These are phyloP conservation scores for Eupeodes corollae DNA, from an alignment of 1,140 invertebrate genomes.

Conservation along the genomic window DNA sequence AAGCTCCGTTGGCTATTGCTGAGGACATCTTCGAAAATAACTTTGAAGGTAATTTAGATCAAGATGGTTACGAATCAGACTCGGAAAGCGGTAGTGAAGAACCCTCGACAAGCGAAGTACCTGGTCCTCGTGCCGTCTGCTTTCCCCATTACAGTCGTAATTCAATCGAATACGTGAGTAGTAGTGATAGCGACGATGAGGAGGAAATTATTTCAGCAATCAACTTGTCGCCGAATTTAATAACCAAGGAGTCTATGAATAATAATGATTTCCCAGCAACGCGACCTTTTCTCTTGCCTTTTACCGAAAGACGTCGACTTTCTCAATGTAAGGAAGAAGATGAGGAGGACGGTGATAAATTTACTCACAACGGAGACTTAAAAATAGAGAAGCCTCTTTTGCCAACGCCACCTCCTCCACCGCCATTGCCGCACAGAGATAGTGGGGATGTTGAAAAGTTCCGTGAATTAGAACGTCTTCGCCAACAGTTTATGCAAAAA, in stretches of 20 bases:
- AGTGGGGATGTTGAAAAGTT: slow-evolving; percentile 27
- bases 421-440: slow-evolving; percentile 25
- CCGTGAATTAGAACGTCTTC: slow-evolving; percentile 26
- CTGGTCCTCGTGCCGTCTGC: neutral
- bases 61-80: slow-evolving; percentile 32
- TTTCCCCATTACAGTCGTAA: slow-evolving; percentile 17
- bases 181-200: slow-evolving; percentile 25
- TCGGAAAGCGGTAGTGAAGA: slow-evolving; percentile 25
- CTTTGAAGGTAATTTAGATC: slow-evolving; percentile 30
- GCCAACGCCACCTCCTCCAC: slow-evolving; percentile 16
- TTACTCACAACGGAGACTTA: neutral
- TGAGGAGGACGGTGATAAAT: slow-evolving; percentile 47
- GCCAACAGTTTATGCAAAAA: slow-evolving; percentile 34
- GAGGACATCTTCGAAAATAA: slow-evolving; percentile 28
- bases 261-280: slow-evolving; percentile 22
- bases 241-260: slow-evolving; percentile 8
- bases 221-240: slow-evolving; percentile 5
- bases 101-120: slow-evolving; percentile 11
- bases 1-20: neutral
- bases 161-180: slow-evolving; percentile 29
- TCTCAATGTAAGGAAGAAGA: slow-evolving; percentile 74
- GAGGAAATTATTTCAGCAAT: slow-evolving; percentile 11
- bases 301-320: slow-evolving; percentile 52
- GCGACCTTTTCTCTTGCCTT: slow-evolving; percentile 41
- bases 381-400: slow-evolving; percentile 15